Evolutionary conservation across 2,888 invertebrate genomes (phyloP).

Genomic region (Timema cristinae): DNA sequence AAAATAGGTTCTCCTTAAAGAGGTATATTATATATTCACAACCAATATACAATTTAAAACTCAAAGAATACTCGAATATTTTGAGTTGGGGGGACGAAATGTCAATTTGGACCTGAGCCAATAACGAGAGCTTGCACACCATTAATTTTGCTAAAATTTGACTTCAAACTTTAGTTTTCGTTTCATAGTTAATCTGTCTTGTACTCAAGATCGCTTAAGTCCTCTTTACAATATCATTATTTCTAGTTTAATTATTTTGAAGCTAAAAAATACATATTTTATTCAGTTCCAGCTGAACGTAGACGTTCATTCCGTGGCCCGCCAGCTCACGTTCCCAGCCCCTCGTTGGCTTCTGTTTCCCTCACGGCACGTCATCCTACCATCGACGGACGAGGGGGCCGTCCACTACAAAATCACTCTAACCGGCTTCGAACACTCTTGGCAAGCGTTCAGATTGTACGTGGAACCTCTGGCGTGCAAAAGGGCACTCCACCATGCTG

Average conservation of each 20-base stretch:
- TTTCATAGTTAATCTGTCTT: too few species aligned
- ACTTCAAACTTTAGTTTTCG: too few species aligned
- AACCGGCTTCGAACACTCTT: slow-evolving; percentile 53
- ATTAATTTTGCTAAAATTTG: too few species aligned
- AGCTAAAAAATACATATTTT: slow-evolving; percentile 13
- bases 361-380: slow-evolving; percentile 41
- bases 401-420: slow-evolving; percentile 59
- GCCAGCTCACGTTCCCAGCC: slow-evolving; percentile 34
- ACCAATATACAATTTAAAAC: too few species aligned
- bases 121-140: too few species aligned
- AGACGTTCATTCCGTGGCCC: slow-evolving; percentile 55
- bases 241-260: background rate
- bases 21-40: too few species aligned
- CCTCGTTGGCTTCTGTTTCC: slow-evolving; percentile 26
- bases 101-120: too few species aligned
- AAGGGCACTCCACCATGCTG: slow-evolving; percentile 52
- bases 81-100: too few species aligned
- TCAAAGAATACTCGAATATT: too few species aligned
- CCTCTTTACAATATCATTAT: slow-evolving; percentile 2
- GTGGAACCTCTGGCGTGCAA: slow-evolving; percentile 53
- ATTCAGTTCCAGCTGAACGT: slow-evolving; percentile 59
- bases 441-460: slow-evolving; percentile 58
- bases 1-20: too few species aligned
- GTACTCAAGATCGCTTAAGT: background rate
- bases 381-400: slow-evolving; percentile 54